Evolutionary conservation across 2,113 vertebrate species (phyloP), one percentile per base, ranked within the genome.

Genomic region (Syngnathus scovelli): DNA sequence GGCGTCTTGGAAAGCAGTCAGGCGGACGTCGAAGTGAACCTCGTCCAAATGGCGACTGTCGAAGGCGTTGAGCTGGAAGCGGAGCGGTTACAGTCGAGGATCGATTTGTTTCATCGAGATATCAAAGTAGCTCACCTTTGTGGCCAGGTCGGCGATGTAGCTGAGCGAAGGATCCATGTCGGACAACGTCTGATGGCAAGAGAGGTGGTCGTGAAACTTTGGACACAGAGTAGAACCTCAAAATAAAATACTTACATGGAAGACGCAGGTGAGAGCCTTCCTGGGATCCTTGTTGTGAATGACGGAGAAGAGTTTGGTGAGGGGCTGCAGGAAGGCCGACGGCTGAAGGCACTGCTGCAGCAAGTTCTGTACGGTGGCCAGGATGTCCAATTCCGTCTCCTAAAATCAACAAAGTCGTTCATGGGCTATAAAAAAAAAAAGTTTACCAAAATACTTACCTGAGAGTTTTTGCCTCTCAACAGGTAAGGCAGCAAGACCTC

Each of bases 1-100:
- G 68, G 93, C 91, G 0, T 88, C 88, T 84, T 98, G 96, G 89
- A 99, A 98, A 0, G 94, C 91, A 7, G 88, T 79, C 44, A 99
- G 90, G 2, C 97, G 95, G 41, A 93, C 88, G 23, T 99, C 96
- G 0, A 95, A 99, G 89, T 98, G 76, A 1, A 99, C 91, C 66
- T 98, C 97, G 37, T 99, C 95, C 7, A 99, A 89, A 82, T 99
- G 97, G 5, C 93, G 90, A 62, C 91, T 91, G 85, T 98, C 96
- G 78, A 95, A 98, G 0, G 94, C 92, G 18, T 96, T 99, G 23
- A 99, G 89, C 97, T 99, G 77, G 1, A 9, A 83, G 44, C 67
- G 15, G 39, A 13, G 41, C 15, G 13, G 61, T 27, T 44, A 27
- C 21, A 8, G 5, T 23, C 21, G 37, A 15, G 21, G 5, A 33